Base-by-base conservation (phyloP, 2,888 invertebrate species). In the Morpho achilles region DNA sequence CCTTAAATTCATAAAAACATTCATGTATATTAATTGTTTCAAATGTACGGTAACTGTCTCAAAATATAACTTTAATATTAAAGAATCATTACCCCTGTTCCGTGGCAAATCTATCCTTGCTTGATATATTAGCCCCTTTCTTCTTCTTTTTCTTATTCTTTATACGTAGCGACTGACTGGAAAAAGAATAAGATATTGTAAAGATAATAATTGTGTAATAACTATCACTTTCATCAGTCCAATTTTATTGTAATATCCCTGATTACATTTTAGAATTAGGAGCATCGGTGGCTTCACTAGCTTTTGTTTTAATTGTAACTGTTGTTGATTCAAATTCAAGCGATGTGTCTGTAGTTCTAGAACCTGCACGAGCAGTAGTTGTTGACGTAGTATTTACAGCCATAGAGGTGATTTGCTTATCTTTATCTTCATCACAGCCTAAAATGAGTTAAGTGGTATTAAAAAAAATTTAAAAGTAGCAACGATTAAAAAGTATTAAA, bases 131-230 rank as follows among this genome's bases (percentile, higher is more conserved):
- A 55, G n/a, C 10, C 32, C 10, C 40, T 40, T 51, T 60, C 39
- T 55, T 55, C 47, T 54, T 51, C 42, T 54, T 57, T n/a, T 51
- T 58, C 16, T 49, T 58, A 16, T 49, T 55, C 52, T 16, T 10
- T 16, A n/a, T 3, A 4, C 48, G 61, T 10, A 23, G 54, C 39
- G 23, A n/a, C 22, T 40, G 39, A 8, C 59, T 59, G 51, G 7
- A 59, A 59, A 50, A 32, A 42, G 3, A 32, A 32, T 32, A 32
- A 32, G 32, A 32, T 32, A 32, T 32, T 32, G 5, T 32, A 32
- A 5, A 32, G 32, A 32, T 5, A 3, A 32, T 5, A 32, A 32
- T 32, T 32, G 32, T 32, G 32, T 32, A 5, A 32, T 5, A 32
- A 32, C 32, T 32, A 32, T 32, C 3, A 3, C 32, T 32, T 32